Conservation (phyloP, 2,888 invertebrate species). For the Xanthia icteritia region DNA sequence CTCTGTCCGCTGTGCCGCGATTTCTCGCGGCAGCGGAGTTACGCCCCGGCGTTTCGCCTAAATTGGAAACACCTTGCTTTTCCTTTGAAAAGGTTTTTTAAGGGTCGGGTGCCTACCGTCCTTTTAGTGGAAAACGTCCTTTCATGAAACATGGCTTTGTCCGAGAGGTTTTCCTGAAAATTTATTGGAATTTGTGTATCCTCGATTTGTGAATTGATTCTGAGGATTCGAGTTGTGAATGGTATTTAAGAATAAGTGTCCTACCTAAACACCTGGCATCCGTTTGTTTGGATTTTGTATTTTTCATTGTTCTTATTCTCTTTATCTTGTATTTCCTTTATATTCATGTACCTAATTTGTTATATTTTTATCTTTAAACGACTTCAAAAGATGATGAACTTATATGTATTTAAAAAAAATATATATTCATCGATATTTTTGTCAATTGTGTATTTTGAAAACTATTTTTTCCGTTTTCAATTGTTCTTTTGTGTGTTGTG, state of each 20-base stretch:
- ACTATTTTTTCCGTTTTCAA: too few relatives aligned
- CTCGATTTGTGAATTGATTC: slow-evolving; percentile 12
- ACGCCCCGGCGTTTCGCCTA: too few relatives aligned
- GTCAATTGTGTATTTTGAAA: too few relatives aligned
- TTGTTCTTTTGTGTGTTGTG: too few relatives aligned
- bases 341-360: not conserved
- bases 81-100: slow-evolving; percentile 13
- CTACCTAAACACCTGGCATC: not conserved
- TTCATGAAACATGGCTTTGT: not conserved
- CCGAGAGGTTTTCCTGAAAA: not conserved
- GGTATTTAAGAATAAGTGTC: not conserved
- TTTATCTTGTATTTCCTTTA: not conserved
- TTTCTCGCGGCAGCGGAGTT: too few relatives aligned
- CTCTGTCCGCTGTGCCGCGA: too few relatives aligned
- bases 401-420: too few relatives aligned
- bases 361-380: too few relatives aligned
- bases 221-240: not conserved
- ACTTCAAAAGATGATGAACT: too few relatives aligned
- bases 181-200: not conserved
- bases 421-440: too few relatives aligned
- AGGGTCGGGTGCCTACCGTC: slow-evolving; percentile 8
- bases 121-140: not conserved
- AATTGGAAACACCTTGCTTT: slow-evolving; percentile 13
- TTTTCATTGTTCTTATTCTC: not conserved
- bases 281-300: not conserved